phyloP scores from a whole-genome alignment of 2,888 invertebrate species.

The Perizoma affinitatum region DNA sequence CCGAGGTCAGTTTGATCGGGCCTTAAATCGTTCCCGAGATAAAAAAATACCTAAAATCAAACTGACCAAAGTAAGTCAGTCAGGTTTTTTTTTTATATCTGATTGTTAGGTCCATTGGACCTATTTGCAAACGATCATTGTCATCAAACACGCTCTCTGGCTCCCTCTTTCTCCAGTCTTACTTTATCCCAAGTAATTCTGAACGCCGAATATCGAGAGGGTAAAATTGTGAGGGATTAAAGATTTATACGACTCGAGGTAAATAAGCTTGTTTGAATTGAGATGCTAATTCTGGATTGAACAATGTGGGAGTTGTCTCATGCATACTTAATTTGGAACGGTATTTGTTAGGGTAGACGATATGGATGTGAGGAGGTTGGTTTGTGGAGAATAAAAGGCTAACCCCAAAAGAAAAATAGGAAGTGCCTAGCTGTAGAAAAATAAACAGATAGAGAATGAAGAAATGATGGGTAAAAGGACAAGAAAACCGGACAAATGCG shows the following conservation, averaged over 20 bases:
- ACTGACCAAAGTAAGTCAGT: too few relatives aligned
- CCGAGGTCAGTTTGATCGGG: too few relatives aligned
- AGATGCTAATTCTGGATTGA: slow-evolving; percentile 31
- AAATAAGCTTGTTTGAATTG: slow-evolving; percentile 34
- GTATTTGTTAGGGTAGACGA: slow-evolving; percentile 11
- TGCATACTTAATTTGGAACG: slow-evolving; percentile 27
- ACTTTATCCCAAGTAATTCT: slow-evolving; percentile 12
- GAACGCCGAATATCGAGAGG: slow-evolving; percentile 22
- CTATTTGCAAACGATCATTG: neutral
- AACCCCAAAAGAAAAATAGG: too few relatives aligned
- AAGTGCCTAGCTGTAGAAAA: too few relatives aligned
- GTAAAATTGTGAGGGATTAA: slow-evolving; percentile 37
- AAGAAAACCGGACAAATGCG: too few relatives aligned
- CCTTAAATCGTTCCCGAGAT: too few relatives aligned
- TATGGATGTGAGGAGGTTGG: too few relatives aligned
- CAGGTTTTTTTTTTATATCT: too few relatives aligned
- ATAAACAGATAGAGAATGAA: too few relatives aligned
- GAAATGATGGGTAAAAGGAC: too few relatives aligned
- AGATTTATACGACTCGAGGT: slow-evolving; percentile 46
- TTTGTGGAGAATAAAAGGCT: too few relatives aligned
- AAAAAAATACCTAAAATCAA: too few relatives aligned
- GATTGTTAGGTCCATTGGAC: neutral
- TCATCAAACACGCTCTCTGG: neutral
- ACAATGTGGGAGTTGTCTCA: slow-evolving; percentile 26
- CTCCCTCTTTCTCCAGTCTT: neutral